Conservation (phyloP, 2,113 vertebrate species). For the Engraulis encrasicolus region DNA sequence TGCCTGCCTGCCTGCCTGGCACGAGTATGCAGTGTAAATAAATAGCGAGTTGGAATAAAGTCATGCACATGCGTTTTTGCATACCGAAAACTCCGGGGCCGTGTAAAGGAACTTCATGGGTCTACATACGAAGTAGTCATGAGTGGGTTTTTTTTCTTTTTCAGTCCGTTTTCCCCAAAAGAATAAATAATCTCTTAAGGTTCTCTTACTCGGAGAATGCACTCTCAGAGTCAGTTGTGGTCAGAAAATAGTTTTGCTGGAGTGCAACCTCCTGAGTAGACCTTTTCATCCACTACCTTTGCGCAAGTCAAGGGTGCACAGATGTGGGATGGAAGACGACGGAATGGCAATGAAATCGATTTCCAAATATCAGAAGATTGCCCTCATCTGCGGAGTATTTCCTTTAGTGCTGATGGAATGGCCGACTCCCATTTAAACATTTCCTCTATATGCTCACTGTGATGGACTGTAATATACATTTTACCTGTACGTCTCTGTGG, state of each 20-base stretch:
- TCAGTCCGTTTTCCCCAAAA: no score
- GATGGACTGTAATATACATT: background rate
- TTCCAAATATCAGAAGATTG: slow-evolving; percentile 21
- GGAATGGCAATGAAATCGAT: slow-evolving; percentile 28
- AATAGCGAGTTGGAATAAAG: slow-evolving; percentile 67
- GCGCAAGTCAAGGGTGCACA: background rate
- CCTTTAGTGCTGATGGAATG: background rate
- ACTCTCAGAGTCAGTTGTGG: slow-evolving; percentile 29
- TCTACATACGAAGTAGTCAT: slow-evolving; percentile 56
- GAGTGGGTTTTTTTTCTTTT: slow-evolving; percentile 40
- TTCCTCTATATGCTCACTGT: background rate
- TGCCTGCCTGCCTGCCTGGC: slow-evolving; percentile 40
- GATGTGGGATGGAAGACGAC: background rate
- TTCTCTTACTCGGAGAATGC: slow-evolving; percentile 48
- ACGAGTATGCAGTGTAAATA: slow-evolving; percentile 62
- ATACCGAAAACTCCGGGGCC: slow-evolving; percentile 64
- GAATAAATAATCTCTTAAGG: slow-evolving; percentile 65
- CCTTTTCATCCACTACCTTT: background rate
- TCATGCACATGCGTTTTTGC: slow-evolving; percentile 53
- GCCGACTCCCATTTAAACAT: background rate
- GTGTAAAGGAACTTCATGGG: slow-evolving; percentile 55
- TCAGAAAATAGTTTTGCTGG: slow-evolving; percentile 51
- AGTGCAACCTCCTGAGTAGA: slow-evolving; percentile 28
- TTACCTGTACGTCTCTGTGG: background rate
- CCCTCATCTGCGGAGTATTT: slow-evolving; percentile 15